Base-by-base conservation (phyloP, 2,797 vertebrate species). In the Sebastes aleutianus region DNA sequence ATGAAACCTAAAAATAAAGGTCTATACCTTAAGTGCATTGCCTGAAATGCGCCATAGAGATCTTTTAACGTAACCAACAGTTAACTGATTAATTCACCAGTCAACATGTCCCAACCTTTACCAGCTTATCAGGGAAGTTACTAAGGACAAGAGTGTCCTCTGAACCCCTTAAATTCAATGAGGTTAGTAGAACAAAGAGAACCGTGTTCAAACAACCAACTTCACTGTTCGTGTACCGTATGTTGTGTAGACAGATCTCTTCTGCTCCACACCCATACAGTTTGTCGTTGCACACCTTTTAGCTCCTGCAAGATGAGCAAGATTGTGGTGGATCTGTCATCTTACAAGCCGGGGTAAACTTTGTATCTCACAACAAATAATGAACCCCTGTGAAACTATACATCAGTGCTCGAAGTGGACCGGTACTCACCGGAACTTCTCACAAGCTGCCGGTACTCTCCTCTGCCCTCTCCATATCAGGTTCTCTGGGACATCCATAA, bases 341-440 rank as follows among this genome's bases (percentile, higher is more conserved):
- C 54, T 61, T 24, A 58, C 66, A 70, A 62, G 34, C 18, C 0
- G 4, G 54, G 57, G 47, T 53, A 71, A 77, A 76, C 47, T 65
- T 81, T 36, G 68, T 24, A n/a, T 64, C 13, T 53, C 13, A 4
- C 14, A 59, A 83, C 74, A 79, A 84, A 75, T 63, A 34, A 62
- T 73, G 63, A 29, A 59, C 71, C 74, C 57, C 29, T 13, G 36
- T 50, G 6, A 36, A 31, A 71, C n/a, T 16, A 8, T 43, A 43
- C 39, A 43, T 43, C 39, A 43, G 39, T 43, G 39, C 39, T 43
- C 39, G 5, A 43, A 43, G 39, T 43, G 39, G 39, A 14, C 39
- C 39, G 39, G 39, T 43, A 43, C 39, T 43, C 39, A 14, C 39
- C 4, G 36, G 36, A 39, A 39, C 36, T 39, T 39, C 36, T 39